Base-by-base conservation (phyloP, 2,113 vertebrate genomes). In the Trichechus manatus region DNA sequence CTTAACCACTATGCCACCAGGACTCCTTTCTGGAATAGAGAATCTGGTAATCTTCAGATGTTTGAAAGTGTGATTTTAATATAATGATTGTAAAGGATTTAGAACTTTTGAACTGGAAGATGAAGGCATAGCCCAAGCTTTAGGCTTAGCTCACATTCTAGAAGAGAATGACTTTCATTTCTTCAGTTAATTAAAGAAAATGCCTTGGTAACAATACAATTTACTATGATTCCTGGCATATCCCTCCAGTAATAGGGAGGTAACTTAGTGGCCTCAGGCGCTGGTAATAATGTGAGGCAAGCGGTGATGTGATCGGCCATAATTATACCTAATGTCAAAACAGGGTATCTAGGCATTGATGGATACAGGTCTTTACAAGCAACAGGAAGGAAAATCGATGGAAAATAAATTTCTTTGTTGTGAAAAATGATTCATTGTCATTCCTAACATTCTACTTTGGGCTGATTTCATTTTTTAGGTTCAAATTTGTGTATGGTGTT, bases 301-400 rank as follows among this genome's bases (percentile, higher is more conserved):
- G 64, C 1, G 1, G 36, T 61, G 85, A 27, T 96, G 80, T 92
- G 80, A 95, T 94, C 47, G 50, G 70, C 89, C 66, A 15, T 96
- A 97, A 98, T 98, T 98, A 98, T 87, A 94, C 39, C 79, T 36
- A 56, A n/a, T 77, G 96, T 97, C 97, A 98, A 96, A 93, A 85
- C 33, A 1, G 3, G 1, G 44, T 95, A 93, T 80, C 22, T 87
- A 79, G 27, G 93, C 68, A 33, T 96, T 97, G 98, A 97, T 59
- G 25, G 94, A 94, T 97, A 83, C 2, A 25, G 86, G 93, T 33
- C 97, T 98, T 96, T 87, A 79, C 0, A n/a, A 80, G 44, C 8
- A 83, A 82, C 87, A 93, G 89, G 87, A 96, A 95, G 97, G 94
- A 96, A 70, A 81, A 61, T 77, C 89, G 88, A 75, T 78, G 84